Evolutionary conservation across 1,140 invertebrate species (phyloP).

Genomic region (Hyles vespertilio): DNA sequence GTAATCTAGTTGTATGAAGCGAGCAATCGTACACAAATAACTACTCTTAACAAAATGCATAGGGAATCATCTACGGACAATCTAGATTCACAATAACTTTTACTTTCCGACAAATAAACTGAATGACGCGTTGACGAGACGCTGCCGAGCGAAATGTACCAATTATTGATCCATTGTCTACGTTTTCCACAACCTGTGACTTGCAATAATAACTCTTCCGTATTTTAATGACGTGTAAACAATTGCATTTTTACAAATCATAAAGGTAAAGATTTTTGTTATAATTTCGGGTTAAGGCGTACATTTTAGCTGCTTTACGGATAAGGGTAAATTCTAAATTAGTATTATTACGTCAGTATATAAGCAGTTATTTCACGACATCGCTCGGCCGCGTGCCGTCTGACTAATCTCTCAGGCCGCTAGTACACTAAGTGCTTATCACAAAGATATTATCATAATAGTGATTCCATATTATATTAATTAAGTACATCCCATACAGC

Average conservation of each 20-base stretch:
- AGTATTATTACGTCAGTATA: too few species aligned
- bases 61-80: conserved; percentile 19
- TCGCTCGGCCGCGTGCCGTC: too few species aligned
- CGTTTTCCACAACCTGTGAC: not conserved
- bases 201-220: too few species aligned
- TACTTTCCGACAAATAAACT: conserved; percentile 22
- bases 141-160: conserved; percentile 12
- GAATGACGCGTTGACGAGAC: conserved; percentile 1
- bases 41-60: conserved; percentile 38
- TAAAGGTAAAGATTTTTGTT: too few species aligned
- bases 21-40: conserved; percentile 24
- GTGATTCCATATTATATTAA: conserved; percentile 40
- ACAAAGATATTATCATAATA: conserved; percentile 33
- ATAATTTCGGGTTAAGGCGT: too few species aligned
- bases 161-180: not conserved
- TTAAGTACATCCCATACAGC: conserved; percentile 62
- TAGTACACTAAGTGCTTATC: conserved; percentile 37
- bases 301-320: too few species aligned
- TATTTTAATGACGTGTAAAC: too few species aligned
- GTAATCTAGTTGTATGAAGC: conserved; percentile 2
- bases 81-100: conserved; percentile 17
- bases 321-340: too few species aligned
- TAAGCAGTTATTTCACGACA: too few species aligned
- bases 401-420: not conserved
- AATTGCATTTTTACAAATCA: too few species aligned